These are phyloP conservation scores for Corythaixoides concolor DNA, from an alignment of 2,113 vertebrate genomes.

Conservation along the genomic window DNA sequence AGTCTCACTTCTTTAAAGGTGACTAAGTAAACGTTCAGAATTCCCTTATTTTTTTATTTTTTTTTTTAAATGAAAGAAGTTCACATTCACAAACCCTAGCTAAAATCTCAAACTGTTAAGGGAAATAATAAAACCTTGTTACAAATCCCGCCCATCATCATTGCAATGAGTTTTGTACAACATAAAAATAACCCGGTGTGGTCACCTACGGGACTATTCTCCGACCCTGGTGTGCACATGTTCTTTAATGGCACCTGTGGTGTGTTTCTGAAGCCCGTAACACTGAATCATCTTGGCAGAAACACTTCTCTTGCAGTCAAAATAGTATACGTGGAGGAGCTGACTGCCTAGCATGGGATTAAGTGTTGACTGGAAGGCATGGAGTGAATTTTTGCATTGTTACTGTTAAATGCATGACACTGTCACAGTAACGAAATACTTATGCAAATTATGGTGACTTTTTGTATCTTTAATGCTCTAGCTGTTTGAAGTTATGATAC, in stretches of 20 bases:
- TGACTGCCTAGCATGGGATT: neutral
- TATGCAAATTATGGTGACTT: neutral
- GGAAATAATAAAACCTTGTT: neutral
- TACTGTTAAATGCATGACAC: neutral
- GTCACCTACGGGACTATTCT: neutral
- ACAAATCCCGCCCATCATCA: neutral
- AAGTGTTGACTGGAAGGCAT: neutral
- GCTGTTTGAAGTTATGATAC: neutral
- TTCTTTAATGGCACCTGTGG: neutral
- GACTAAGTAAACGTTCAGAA: neutral
- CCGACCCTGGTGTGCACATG: neutral
- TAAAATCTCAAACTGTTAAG: neutral
- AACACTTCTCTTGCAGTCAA: neutral
- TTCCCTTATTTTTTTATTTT: neutral
- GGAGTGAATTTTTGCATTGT: neutral
- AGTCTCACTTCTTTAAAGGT: neutral
- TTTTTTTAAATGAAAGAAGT: neutral
- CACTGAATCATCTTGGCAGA: neutral
- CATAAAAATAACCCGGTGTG: neutral
- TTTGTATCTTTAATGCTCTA: neutral
- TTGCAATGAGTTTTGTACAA: neutral
- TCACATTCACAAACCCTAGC: neutral
- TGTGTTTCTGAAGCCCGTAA: neutral
- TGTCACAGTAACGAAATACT: neutral
- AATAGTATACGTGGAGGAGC: neutral